Conservation (phyloP, 1,140 invertebrate genomes). For the Plectrocnemia conspersa region DNA sequence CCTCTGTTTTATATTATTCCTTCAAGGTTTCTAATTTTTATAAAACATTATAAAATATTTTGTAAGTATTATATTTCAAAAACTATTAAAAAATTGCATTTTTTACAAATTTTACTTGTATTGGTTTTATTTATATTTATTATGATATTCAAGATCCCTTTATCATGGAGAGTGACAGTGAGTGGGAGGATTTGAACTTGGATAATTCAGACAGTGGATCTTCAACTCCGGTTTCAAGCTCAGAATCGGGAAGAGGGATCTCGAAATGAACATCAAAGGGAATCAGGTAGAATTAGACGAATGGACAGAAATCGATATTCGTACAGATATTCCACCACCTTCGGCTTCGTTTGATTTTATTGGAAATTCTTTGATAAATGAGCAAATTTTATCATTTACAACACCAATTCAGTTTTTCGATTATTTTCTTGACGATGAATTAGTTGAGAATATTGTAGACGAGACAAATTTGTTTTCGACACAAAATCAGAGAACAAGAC, state of each 20-base stretch:
- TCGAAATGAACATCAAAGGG: constrained; percentile 5
- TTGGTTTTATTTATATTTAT: constrained; percentile 10
- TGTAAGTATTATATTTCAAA: constrained; percentile 10
- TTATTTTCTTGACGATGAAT: constrained; percentile 9
- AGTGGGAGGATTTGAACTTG: constrained; percentile 5
- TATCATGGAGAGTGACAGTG: constrained; percentile 2
- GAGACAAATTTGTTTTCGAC: constrained; percentile 10
- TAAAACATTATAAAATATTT: constrained; percentile 12
- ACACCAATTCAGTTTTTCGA: not conserved
- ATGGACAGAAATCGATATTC: constrained; percentile 5
- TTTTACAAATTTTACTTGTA: constrained; percentile 6
- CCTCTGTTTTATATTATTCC: no score
- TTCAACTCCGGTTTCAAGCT: not conserved
- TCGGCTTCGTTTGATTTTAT: constrained; percentile 6
- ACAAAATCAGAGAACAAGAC: constrained; percentile 4
- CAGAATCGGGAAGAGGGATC: constrained; percentile 6
- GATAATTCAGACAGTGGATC: constrained; percentile 9
- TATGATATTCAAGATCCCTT: constrained; percentile 4
- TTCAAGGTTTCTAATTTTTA: constrained; percentile 12
- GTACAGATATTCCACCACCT: constrained; percentile 9
- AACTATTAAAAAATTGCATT: constrained; percentile 1
- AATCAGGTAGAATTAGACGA: constrained; percentile 1
- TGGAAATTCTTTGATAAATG: constrained; percentile 5
- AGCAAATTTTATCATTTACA: constrained; percentile 6
- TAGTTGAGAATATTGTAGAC: constrained; percentile 1